Conservation (phyloP, 2,797 vertebrate genomes). For the Lerista edwardsae region DNA sequence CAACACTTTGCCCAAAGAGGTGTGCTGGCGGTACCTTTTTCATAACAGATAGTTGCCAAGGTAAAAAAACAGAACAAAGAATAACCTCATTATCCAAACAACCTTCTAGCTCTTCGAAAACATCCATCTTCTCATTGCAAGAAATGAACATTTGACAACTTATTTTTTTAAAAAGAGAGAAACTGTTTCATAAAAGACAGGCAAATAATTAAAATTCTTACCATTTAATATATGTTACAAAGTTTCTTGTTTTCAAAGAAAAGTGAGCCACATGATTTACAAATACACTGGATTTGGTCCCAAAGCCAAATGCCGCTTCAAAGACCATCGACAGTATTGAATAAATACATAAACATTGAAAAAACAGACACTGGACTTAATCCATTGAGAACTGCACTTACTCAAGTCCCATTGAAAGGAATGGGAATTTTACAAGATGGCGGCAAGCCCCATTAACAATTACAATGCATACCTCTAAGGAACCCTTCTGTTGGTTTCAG, state of each 20-base stretch:
- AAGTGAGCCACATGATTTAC: conserved; percentile 75
- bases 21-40: conserved; percentile 49
- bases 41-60: conserved; percentile 50
- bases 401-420: conserved; percentile 1
- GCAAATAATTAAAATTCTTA: conserved; percentile 74
- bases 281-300: conserved; percentile 74
- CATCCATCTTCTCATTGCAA: conserved; percentile 49
- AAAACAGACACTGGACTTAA: conserved; percentile 72
- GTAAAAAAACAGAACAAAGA: conserved; percentile 54
- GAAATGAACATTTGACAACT: conserved; percentile 70
- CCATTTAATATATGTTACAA: conserved; percentile 75
- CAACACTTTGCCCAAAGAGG: conserved; percentile 63
- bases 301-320: conserved; percentile 68
- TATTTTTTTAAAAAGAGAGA: conserved; percentile 82
- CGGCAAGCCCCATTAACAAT: background rate
- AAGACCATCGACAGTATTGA: conserved; percentile 78
- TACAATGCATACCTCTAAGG: background rate
- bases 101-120: conserved; percentile 45
- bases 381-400: background rate
- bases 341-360: conserved; percentile 77
- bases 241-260: conserved; percentile 72
- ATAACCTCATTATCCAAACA: conserved; percentile 54
- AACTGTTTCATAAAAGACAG: conserved; percentile 79
- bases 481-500: conserved; percentile 6
- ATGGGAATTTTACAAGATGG: background rate